Evolutionary conservation across 30 jellyfish, hydroid and myxozoan species (phyloP).

Genomic region (Chironex yamaguchii): DNA sequence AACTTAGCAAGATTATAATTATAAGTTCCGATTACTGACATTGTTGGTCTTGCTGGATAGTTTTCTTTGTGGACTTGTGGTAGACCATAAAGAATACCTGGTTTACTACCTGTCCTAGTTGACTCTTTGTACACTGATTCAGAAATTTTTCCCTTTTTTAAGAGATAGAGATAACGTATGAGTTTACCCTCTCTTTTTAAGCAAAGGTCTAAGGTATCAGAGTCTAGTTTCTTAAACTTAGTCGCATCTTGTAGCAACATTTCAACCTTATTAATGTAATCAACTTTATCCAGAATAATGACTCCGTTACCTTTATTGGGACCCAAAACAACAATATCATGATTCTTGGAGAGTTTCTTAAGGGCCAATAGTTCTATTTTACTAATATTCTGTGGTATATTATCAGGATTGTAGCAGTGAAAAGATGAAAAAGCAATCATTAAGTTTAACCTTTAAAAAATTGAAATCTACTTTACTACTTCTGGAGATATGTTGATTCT

Average conservation of each 20-base stretch:
- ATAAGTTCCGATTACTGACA: conserved; percentile 20
- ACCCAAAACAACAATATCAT: conserved; percentile 15
- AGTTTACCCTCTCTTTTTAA: conserved; percentile 20
- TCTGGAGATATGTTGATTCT: too few relatives aligned
- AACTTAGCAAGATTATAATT: conserved; percentile 13
- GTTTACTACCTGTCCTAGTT: conserved; percentile 19
- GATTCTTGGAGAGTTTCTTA: not conserved
- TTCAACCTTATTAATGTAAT: conserved; percentile 18
- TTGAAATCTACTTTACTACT: too few relatives aligned
- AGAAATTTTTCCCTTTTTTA: not conserved
- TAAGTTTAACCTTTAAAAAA: too few relatives aligned
- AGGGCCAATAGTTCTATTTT: conserved; percentile 17
- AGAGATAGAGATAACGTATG: conserved; percentile 9
- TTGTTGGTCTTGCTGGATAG: conserved; percentile 8
- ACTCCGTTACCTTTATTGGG: conserved; percentile 61
- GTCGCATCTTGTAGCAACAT: not conserved
- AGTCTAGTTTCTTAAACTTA: not conserved
- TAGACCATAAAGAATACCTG: conserved; percentile 31
- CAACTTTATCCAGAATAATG: conserved; percentile 8
- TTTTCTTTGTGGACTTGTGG: conserved; percentile 33
- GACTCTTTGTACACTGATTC: not conserved
- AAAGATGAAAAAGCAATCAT: too few relatives aligned
- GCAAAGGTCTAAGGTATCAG: conserved; percentile 16
- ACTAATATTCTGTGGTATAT: conserved; percentile 31
- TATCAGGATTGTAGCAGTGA: too few relatives aligned